Base-by-base conservation (phyloP, 2,888 invertebrate species). In the Stenodera caucasica region DNA sequence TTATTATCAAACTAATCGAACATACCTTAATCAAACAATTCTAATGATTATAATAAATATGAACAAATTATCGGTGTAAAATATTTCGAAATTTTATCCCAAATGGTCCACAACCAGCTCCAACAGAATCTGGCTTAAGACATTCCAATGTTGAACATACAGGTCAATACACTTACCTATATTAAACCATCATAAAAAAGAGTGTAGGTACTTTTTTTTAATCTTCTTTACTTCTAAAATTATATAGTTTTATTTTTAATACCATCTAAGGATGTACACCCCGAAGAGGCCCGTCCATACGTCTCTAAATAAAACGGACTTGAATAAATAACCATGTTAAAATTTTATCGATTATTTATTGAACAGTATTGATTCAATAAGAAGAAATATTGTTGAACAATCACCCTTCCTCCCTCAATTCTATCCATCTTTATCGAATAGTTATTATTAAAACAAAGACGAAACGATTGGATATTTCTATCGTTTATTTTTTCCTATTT, bases 91-190 rank as follows among this genome's bases (percentile, higher is more conserved):
- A 14, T 18, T 40, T 18, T n/a, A 18, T 40, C 37, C 15, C 37
- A 40, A 7, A 5, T 40, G 18, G n/a, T 40, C 37, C 37, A 15
- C 37, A 40, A 40, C 37, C 37, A 40, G 37, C 37, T 40, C 37
- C 9, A 40, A 40, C 37, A 15, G 37, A 40, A 40, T 40, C 37
- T 18, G 15, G 18, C 37, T 40, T 40, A 40, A 40, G 37, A 40
- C 37, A 40, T 40, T 40, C 37, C 37, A 40, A 40, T 35, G 35
- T 35, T 35, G 14, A 35, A n/a, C n/a, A 40, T 40, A 18, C 37
- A 58, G 61, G 61, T 61, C 61, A 61, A 61, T 61, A 61, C 55
- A 58, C 61, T 40, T 55, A 61, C 58, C 61, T 51, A 55, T 61
- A 61, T 61, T 61, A 57, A 57, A 61, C 50, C 58, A 52, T 61